These are phyloP conservation scores for Synergus laeviventris DNA, from an alignment of 2,888 invertebrate species.

Conservation along the genomic window DNA sequence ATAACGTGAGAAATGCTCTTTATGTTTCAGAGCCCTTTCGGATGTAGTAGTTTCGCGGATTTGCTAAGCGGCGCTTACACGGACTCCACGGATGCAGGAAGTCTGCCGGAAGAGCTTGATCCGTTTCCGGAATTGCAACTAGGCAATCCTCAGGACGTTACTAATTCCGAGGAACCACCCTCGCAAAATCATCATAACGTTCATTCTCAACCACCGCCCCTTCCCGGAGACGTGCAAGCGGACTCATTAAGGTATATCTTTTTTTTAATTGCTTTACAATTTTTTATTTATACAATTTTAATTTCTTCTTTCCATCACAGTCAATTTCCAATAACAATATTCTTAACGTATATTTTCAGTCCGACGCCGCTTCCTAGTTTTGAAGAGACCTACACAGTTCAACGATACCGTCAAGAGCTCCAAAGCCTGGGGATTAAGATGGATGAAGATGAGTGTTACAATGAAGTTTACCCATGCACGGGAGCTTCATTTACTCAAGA, in stretches of 20 bases:
- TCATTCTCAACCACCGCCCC: slow-evolving; percentile 65
- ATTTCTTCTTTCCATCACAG: background rate
- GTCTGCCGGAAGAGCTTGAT: slow-evolving; percentile 85
- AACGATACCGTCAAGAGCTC: slow-evolving; percentile 82
- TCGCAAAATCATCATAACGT: slow-evolving; percentile 70
- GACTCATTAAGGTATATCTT: slow-evolving; percentile 69
- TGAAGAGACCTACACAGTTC: slow-evolving; percentile 91
- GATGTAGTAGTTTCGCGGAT: slow-evolving; percentile 87
- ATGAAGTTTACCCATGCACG: slow-evolving; percentile 75
- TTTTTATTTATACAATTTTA: too few relatives aligned
- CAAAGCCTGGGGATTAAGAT: slow-evolving; percentile 85
- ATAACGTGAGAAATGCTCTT: background rate
- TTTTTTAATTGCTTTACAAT: slow-evolving; percentile 18
- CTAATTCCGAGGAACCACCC: slow-evolving; percentile 66
- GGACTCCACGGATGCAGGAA: slow-evolving; percentile 81
- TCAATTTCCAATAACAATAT: background rate
- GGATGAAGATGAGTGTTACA: slow-evolving; percentile 89
- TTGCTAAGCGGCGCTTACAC: slow-evolving; percentile 85
- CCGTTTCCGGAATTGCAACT: slow-evolving; percentile 84
- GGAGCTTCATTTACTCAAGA: slow-evolving; percentile 65
- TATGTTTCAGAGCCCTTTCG: slow-evolving; percentile 83
- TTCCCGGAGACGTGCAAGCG: slow-evolving; percentile 69
- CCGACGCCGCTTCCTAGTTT: slow-evolving; percentile 88
- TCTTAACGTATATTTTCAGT: slow-evolving; percentile 61
- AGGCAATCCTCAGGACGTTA: slow-evolving; percentile 68